A percentile compares a stretch with the other conserved stretches of the same genome.
These are phyloP conservation scores for Limnephilus lunatus DNA, from an alignment of 2,888 invertebrate genomes.

Conservation along the genomic window DNA sequence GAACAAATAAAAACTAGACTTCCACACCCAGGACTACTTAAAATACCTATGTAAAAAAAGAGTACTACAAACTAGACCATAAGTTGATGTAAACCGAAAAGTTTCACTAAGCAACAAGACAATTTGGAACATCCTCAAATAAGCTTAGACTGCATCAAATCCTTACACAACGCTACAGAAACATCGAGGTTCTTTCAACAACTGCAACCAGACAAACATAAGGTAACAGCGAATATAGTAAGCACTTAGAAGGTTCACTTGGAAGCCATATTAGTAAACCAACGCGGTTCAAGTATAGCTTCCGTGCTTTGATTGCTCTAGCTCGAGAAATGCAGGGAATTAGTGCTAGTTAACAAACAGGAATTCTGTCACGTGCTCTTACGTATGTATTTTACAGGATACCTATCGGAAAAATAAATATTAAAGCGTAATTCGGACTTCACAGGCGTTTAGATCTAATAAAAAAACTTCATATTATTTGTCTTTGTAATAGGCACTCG, in stretches of 20 bases:
- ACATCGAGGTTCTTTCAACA: background rate
- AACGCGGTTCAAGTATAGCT: background rate
- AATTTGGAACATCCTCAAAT: background rate
- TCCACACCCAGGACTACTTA: background rate
- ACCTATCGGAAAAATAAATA: background rate
- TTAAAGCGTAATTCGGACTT: background rate
- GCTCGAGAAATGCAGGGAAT: background rate
- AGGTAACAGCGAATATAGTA: background rate
- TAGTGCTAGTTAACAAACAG: background rate
- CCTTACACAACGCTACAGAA: background rate
- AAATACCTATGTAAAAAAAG: background rate
- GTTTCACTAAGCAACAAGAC: background rate
- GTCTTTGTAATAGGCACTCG: conserved; percentile 29
- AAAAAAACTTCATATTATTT: conserved; percentile 27
- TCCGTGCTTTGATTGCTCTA: background rate
- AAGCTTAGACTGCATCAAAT: background rate
- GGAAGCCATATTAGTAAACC: background rate
- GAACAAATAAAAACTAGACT: too few relatives aligned
- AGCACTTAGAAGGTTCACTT: background rate
- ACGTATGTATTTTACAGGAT: background rate
- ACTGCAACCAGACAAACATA: background rate
- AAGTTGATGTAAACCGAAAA: background rate
- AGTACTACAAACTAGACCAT: background rate
- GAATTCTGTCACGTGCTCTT: background rate
- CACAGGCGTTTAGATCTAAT: background rate